These are phyloP conservation scores for Selene dorsalis DNA, from an alignment of 2,797 vertebrate species.

Conservation along the genomic window DNA sequence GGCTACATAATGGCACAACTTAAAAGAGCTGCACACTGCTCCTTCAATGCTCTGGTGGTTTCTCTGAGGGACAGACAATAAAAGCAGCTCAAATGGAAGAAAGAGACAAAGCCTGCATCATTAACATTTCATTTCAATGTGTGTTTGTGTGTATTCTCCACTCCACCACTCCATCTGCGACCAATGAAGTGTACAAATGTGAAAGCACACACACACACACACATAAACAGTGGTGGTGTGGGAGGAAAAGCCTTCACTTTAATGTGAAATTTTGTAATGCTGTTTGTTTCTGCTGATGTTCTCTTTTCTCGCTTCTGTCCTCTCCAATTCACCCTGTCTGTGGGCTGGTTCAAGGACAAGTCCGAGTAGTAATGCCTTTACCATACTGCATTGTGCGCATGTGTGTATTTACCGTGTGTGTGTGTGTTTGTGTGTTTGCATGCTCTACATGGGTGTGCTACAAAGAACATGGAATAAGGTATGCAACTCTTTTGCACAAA, in stretches of 20 bases:
- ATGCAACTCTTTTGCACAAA: constrained; percentile 25
- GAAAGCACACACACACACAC: constrained; percentile 10
- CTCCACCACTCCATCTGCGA: constrained; percentile 33
- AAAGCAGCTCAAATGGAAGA: constrained; percentile 46
- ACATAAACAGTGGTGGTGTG: constrained; percentile 7
- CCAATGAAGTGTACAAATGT: constrained; percentile 28
- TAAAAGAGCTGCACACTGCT: constrained; percentile 56
- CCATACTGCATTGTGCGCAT: constrained; percentile 51
- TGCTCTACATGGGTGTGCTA: constrained; percentile 27
- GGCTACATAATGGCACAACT: constrained; percentile 61
- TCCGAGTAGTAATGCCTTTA: constrained; percentile 73
- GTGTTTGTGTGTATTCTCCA: constrained; percentile 13
- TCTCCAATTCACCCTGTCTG: constrained; percentile 27
- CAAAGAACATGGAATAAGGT: constrained; percentile 30
- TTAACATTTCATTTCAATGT: constrained; percentile 46
- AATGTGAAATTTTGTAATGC: constrained; percentile 26
- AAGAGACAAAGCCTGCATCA: constrained; percentile 43
- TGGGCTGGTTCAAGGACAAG: constrained; percentile 55
- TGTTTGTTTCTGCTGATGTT: constrained; percentile 51
- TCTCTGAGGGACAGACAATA: constrained; percentile 54
- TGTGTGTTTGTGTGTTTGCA: constrained; percentile 14
- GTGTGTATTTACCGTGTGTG: constrained; percentile 3
- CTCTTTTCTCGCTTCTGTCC: constrained; percentile 24
- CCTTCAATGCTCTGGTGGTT: constrained; percentile 49
- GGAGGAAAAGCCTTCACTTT: constrained; percentile 26